These are phyloP conservation scores for Alloscopus bannaensis DNA, from an alignment of 2,888 invertebrate genomes.

Conservation along the genomic window DNA sequence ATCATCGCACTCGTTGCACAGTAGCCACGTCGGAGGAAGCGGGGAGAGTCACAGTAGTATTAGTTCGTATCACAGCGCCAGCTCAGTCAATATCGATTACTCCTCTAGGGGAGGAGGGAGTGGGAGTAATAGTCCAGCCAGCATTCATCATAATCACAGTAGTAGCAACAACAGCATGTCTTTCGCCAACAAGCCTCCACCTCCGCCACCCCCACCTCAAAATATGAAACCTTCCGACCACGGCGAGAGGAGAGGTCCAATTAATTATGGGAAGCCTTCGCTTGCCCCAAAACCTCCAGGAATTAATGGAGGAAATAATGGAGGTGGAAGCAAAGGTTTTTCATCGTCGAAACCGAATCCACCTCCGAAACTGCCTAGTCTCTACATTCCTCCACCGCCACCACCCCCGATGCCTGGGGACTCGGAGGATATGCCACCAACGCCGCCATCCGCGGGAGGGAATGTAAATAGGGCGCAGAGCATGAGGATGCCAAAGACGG, in stretches of 20 bases:
- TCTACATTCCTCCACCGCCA: slow-evolving; percentile 71
- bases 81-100: slow-evolving; percentile 29
- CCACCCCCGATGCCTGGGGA: slow-evolving; percentile 31
- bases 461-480: slow-evolving; percentile 86
- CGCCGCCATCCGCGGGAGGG: slow-evolving; percentile 75
- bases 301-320: slow-evolving; percentile 74
- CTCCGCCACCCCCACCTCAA: slow-evolving; percentile 86
- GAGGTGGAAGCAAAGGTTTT: slow-evolving; percentile 15
- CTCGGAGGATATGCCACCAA: slow-evolving; percentile 59
- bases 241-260: slow-evolving; percentile 44
- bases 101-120: slow-evolving; percentile 14
- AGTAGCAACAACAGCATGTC: no score
- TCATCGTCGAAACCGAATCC: slow-evolving; percentile 70
- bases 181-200: slow-evolving; percentile 77
- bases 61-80: slow-evolving; percentile 53
- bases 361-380: slow-evolving; percentile 70
- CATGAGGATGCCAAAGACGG: slow-evolving; percentile 87
- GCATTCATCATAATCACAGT: no score
- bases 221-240: slow-evolving; percentile 79
- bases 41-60: slow-evolving; percentile 51
- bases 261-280: slow-evolving; percentile 85
- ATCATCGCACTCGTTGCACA: slow-evolving; percentile 39
- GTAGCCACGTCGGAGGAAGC: slow-evolving; percentile 22
- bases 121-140: slow-evolving; percentile 57
- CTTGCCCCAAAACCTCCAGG: slow-evolving; percentile 89